Percentiles rank a stretch among this genome's conserved stretches.
These are phyloP conservation scores for Hyles vespertilio DNA, from an alignment of 1,140 invertebrate species.

Conservation along the genomic window DNA sequence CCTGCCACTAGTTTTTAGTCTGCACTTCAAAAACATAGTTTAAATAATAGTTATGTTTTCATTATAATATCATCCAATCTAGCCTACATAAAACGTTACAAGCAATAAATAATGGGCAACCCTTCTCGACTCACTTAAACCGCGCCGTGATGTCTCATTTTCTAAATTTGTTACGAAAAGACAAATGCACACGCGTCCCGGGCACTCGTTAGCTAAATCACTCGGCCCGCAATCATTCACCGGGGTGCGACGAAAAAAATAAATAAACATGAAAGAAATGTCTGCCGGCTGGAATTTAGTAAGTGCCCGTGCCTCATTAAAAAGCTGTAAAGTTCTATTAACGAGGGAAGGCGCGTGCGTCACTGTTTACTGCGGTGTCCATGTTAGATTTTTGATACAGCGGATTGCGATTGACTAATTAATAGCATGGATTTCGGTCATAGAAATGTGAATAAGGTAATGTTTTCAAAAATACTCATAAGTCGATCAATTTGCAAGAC, in stretches of 20 bases:
- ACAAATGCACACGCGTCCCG: slow-evolving; percentile 65
- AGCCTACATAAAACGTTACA: neutral
- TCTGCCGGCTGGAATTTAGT: slow-evolving; percentile 55
- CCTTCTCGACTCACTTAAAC: neutral
- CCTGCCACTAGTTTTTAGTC: no score
- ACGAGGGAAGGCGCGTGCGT: slow-evolving; percentile 30
- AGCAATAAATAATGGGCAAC: neutral
- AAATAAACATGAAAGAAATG: slow-evolving; percentile 60
- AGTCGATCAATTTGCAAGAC: no score
- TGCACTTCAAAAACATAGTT: no score
- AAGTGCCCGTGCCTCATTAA: slow-evolving; percentile 67
- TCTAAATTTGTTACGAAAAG: slow-evolving; percentile 73
- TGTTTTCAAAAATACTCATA: no score
- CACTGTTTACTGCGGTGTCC: no score
- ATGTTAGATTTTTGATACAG: no score
- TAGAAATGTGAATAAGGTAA: no score
- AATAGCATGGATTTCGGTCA: no score
- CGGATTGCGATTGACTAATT: no score
- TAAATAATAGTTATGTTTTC: no score
- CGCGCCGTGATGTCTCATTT: slow-evolving; percentile 63
- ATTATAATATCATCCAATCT: neutral
- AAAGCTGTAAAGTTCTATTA: slow-evolving; percentile 68
- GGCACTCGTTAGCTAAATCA: slow-evolving; percentile 68
- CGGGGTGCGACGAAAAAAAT: slow-evolving; percentile 38
- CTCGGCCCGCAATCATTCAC: slow-evolving; percentile 64